phyloP scores from a whole-genome alignment of 1,140 invertebrate genomes.

The Drosophila kepulauana region DNA sequence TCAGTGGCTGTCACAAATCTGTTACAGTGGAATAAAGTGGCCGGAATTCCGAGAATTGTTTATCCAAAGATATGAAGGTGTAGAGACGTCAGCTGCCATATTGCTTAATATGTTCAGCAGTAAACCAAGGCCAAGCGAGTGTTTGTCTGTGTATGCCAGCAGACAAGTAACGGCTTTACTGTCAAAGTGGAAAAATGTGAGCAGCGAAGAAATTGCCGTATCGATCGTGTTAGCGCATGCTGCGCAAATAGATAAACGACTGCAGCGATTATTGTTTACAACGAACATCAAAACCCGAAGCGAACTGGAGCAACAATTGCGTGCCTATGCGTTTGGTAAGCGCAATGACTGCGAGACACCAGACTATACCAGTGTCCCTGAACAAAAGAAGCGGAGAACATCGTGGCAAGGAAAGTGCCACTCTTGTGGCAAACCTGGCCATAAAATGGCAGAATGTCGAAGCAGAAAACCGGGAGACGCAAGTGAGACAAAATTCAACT shows the following conservation, averaged over 20 bases:
- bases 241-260: slow-evolving; percentile 20
- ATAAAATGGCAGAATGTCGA: slow-evolving; percentile 11
- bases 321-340: too few relatives aligned
- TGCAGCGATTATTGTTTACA: slow-evolving; percentile 4
- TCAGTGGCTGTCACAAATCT: slow-evolving; percentile 12
- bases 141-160: slow-evolving; percentile 15
- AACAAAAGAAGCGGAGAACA: slow-evolving; percentile 17
- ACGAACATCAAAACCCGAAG: slow-evolving; percentile 23
- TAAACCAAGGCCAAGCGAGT: slow-evolving; percentile 15
- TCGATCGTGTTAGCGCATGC: slow-evolving; percentile 26
- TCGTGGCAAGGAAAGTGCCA: slow-evolving; percentile 13
- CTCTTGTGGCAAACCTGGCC: slow-evolving; percentile 15
- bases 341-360: background rate
- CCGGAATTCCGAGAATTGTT: slow-evolving; percentile 13
- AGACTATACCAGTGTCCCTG: slow-evolving; percentile 5
- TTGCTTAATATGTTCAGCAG: slow-evolving; percentile 19
- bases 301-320: slow-evolving; percentile 37
- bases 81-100: slow-evolving; percentile 14
- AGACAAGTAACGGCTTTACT: slow-evolving; percentile 14
- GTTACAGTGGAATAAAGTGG: slow-evolving; percentile 12
- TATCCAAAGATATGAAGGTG: slow-evolving; percentile 13
- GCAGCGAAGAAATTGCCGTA: slow-evolving; percentile 35
- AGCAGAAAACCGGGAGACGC: background rate
- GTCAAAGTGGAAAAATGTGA: slow-evolving; percentile 31
- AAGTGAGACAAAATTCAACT: background rate